phyloP scores from a whole-genome alignment of 2,797 vertebrate genomes.

The Cheirogaleus major region DNA sequence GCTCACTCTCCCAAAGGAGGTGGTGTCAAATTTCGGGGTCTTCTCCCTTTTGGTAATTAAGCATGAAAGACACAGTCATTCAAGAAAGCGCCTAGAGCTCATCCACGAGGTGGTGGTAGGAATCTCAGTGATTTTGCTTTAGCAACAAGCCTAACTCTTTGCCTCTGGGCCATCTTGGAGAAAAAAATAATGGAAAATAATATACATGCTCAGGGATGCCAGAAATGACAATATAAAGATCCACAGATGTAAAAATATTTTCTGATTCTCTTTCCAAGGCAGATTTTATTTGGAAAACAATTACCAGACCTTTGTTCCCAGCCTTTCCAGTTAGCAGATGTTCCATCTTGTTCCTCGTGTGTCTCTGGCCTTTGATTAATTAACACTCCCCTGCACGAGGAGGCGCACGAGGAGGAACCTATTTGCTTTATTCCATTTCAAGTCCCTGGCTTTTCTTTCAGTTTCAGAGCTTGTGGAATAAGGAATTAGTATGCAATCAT shows the following conservation, averaged over 20 bases:
- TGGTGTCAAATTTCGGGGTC: background rate
- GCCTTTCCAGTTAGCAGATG: accelerated
- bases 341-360: background rate
- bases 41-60: background rate
- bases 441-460: background rate
- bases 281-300: background rate
- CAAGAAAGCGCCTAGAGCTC: background rate
- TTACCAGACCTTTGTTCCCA: background rate
- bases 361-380: background rate
- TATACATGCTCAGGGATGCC: background rate
- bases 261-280: background rate
- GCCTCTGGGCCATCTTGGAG: background rate
- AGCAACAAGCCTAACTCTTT: background rate
- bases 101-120: accelerated
- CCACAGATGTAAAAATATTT: background rate
- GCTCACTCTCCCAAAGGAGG: background rate
- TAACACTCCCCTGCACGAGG: background rate
- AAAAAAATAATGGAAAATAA: background rate
- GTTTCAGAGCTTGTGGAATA: background rate
- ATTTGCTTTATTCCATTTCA: background rate
- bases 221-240: background rate
- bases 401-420: background rate
- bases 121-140: background rate
- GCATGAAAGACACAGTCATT: background rate
- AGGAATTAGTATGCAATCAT: background rate